Percentiles rank a stretch among this genome's conserved stretches.
phyloP scores from a whole-genome alignment of 2,113 vertebrate species.

The Quiscalus mexicanus region DNA sequence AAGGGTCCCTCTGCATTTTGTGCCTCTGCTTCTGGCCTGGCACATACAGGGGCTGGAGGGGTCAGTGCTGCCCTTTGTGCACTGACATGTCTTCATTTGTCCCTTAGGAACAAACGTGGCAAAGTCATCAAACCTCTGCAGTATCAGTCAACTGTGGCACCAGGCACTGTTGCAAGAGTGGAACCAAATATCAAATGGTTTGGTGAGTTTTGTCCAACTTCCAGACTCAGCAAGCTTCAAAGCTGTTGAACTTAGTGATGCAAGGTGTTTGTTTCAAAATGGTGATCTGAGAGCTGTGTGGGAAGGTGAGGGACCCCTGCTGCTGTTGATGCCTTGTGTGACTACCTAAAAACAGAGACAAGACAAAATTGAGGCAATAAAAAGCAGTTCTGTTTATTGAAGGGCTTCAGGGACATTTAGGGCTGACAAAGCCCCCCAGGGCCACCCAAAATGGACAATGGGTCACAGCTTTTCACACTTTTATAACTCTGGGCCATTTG shows the following conservation, averaged over 20 bases:
- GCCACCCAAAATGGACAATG: background rate
- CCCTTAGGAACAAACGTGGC: conserved; percentile 84
- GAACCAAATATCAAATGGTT: conserved; percentile 99
- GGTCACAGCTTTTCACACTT: background rate
- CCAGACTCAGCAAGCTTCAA: background rate
- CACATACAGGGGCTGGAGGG: background rate
- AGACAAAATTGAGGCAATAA: background rate
- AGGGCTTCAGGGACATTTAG: fast-evolving
- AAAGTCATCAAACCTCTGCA: conserved; percentile 91
- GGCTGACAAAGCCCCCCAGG: background rate
- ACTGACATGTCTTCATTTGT: background rate
- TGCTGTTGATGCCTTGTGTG: background rate
- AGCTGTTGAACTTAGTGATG: background rate
- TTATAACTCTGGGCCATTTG: fast-evolving
- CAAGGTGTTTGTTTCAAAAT: background rate
- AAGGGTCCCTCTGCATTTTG: background rate
- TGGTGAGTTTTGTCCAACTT: conserved; percentile 75
- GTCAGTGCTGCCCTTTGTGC: background rate
- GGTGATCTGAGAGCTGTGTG: background rate
- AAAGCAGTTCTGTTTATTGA: background rate
- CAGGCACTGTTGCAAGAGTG: conserved; percentile 92
- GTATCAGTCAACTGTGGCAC: conserved; percentile 88
- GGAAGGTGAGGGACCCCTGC: background rate
- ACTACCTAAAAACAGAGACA: background rate
- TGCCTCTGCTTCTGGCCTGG: background rate